Evolutionary conservation across 2,113 vertebrate species (phyloP).

Genomic region (Chauna torquata): DNA sequence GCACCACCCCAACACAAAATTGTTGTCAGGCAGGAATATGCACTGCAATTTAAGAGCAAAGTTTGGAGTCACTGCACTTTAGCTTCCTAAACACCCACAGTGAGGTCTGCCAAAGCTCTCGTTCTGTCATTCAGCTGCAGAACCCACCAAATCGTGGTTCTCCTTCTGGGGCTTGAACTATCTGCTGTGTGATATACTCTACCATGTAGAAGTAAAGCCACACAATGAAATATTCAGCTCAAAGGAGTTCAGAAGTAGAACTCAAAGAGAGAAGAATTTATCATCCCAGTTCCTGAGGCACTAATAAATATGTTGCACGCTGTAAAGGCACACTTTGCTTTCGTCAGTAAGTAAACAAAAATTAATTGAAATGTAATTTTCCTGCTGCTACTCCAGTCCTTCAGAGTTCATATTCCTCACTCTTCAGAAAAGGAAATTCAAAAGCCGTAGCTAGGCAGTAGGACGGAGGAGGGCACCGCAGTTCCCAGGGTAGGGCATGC

Average conservation of each 20-base stretch:
- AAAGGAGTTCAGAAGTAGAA: not conserved
- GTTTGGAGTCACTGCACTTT: not conserved
- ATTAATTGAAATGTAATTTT: not conserved
- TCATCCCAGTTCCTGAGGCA: not conserved
- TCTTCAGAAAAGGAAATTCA: not conserved
- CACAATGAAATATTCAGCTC: not conserved
- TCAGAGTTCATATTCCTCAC: not conserved
- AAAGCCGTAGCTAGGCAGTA: not conserved
- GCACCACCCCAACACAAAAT: not conserved
- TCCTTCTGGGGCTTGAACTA: not conserved
- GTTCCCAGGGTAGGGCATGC: not conserved
- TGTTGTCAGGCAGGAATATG: not conserved
- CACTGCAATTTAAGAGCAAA: not conserved
- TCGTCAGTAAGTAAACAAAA: not conserved
- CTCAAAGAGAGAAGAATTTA: not conserved
- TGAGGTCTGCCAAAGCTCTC: not conserved
- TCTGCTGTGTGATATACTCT: not conserved
- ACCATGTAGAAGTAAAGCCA: not conserved
- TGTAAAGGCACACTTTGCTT: not conserved
- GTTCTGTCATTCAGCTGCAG: not conserved
- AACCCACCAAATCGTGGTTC: not conserved
- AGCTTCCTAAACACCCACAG: not conserved
- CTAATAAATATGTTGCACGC: not conserved
- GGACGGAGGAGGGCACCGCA: rapidly evolving
- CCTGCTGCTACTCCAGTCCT: not conserved